Conservation (phyloP, 2,888 invertebrate genomes). For the Melanotus villosus region DNA sequence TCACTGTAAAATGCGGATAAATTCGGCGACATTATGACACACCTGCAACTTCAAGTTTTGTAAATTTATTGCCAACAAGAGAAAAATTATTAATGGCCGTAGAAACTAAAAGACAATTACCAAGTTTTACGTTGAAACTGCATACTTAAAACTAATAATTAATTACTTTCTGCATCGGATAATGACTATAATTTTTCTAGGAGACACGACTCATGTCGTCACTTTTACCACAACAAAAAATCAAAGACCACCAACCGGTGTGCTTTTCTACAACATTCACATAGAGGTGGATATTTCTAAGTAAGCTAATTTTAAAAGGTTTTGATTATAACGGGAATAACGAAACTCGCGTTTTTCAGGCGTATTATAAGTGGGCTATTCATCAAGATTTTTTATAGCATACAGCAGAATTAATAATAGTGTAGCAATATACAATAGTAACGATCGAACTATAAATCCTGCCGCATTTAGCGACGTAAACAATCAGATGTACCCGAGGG, state of each 20-base stretch:
- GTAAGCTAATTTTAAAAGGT: too few relatives aligned
- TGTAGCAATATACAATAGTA: not conserved
- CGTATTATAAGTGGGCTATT: too few relatives aligned
- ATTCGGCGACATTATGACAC: not conserved
- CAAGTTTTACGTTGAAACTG: conserved; percentile 12
- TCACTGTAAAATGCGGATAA: not conserved
- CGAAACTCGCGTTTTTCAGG: too few relatives aligned
- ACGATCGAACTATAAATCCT: conserved; percentile 12
- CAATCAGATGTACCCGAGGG: conserved; percentile 42
- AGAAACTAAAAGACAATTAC: conserved; percentile 8
- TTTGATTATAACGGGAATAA: too few relatives aligned
- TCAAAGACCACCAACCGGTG: conserved; percentile 1
- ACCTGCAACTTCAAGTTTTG: conserved; percentile 2
- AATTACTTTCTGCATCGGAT: not conserved
- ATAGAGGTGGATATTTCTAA: not conserved
- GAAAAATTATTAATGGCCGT: conserved; percentile 7
- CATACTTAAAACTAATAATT: conserved; percentile 7
- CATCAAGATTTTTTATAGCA: too few relatives aligned
- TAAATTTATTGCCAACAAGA: conserved; percentile 11
- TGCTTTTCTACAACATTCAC: not conserved
- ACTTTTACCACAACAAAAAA: conserved; percentile 8
- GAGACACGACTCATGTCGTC: not conserved
- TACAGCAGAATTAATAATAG: not conserved
- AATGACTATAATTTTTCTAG: conserved; percentile 5
- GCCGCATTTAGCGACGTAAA: conserved; percentile 33